Evolutionary conservation across 2,113 vertebrate genomes (phyloP), one percentile per base, ranked within the genome.

Genomic region (Rhagologus leucostigma): DNA sequence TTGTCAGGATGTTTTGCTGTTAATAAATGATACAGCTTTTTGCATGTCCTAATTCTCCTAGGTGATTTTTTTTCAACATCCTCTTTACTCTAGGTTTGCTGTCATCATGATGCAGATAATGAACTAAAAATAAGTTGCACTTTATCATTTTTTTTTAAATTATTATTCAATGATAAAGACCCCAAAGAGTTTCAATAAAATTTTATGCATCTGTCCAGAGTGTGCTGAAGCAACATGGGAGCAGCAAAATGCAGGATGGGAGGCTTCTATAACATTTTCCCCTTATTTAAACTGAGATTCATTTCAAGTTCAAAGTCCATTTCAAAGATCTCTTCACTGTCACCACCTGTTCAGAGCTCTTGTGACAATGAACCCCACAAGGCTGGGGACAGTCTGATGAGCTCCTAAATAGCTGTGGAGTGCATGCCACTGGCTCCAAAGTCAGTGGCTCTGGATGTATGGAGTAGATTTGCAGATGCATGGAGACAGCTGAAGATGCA

Each of bases 311-410:
- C 33, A 33, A 87, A 81, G 22, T 39, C 23, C 22, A 30, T 39
- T 65, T 79, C 50, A 52, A 47, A 79, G 9, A 13, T 46, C 37
- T 81, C 16, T 37, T 93, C 21, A 32, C 8, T 4, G 2, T 42
- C 29, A 16, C 27, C 44, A n/a, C 32, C n/a, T 65, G 3, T 32
- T 47, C 52, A 87, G 47, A 22, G 5, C 4, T 12, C 27, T 81
- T 2, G 1, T 42, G 35, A 59, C 14, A 50, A 9, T 14, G 7
- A 91, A 46, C 8, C 2, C 16, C 27, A 35, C 0, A 0, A n/a
- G 50, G 16, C 4, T 3, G 1, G 12, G 23, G 17, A 64, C 18
- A 68, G 35, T 11, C 1, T 0, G 19, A 55, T 6, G 19, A 76
- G 14, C 29, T 78, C 20, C 17, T 22, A 19, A 32, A 56, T 20